phyloP scores from a whole-genome alignment of 2,797 vertebrate genomes.

The Molossus alvarezi region DNA sequence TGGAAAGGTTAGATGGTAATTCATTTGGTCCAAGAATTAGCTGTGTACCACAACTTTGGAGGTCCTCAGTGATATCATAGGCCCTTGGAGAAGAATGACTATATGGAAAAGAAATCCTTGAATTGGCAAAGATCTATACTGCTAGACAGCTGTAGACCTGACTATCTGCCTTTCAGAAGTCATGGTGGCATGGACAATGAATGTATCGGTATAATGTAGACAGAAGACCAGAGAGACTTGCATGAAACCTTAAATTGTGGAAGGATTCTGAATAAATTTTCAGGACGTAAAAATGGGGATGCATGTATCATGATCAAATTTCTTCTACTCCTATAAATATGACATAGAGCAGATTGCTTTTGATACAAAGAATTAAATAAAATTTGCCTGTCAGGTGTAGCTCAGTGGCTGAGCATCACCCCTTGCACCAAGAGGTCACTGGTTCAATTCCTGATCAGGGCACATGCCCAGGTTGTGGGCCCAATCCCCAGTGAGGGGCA shows the following conservation, averaged over 20 bases:
- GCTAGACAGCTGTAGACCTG: neutral
- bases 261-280: neutral
- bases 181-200: no score
- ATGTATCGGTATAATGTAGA: neutral
- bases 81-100: neutral
- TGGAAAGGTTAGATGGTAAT: neutral
- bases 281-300: neutral
- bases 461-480: no score
- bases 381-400: neutral
- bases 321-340: neutral
- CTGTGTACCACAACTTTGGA: neutral
- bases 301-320: neutral
- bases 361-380: neutral
- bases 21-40: neutral
- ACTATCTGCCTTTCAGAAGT: neutral
- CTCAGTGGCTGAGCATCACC: no score
- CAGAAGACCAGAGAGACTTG: neutral
- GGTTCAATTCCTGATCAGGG: no score
- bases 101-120: neutral
- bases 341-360: neutral
- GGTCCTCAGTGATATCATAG: neutral
- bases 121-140: neutral
- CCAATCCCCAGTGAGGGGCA: no score
- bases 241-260: neutral
- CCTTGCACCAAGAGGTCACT: no score